Evolutionary conservation across 1,140 invertebrate genomes (phyloP).

Genomic region (Aphidius gifuensis): DNA sequence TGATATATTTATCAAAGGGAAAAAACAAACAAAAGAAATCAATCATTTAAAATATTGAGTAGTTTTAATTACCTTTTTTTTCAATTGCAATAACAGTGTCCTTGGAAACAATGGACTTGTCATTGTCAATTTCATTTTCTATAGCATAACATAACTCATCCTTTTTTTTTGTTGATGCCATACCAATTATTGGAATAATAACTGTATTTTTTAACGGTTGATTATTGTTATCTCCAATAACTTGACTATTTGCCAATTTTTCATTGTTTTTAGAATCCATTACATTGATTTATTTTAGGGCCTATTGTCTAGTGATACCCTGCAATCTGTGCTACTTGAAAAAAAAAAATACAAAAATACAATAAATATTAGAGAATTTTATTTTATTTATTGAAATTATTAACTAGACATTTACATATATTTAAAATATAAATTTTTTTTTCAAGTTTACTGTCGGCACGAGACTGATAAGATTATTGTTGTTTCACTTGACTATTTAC

Average conservation of each 20-base stretch:
- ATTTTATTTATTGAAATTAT: no score
- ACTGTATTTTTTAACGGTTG: constrained; percentile 21
- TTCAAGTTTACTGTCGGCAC: no score
- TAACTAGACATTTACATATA: no score
- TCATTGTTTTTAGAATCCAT: constrained; percentile 27
- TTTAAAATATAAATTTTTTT: no score
- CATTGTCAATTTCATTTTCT: constrained; percentile 23
- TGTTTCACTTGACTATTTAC: no score
- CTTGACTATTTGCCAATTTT: constrained; percentile 15
- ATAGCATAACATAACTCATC: constrained; percentile 13
- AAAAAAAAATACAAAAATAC: no score
- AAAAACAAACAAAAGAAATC: not conserved
- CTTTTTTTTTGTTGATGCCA: constrained; percentile 16
- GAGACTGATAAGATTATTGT: no score
- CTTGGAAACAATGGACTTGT: not conserved
- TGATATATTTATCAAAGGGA: not conserved
- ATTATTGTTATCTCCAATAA: constrained; percentile 5
- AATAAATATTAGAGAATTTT: no score
- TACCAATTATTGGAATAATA: constrained; percentile 22
- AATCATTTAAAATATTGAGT: no score
- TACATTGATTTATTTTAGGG: constrained; percentile 34
- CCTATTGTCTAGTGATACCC: constrained; percentile 37
- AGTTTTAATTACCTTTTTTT: not conserved
- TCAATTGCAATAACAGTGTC: no score
- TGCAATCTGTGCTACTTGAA: no score